A percentile compares a stretch with the other conserved stretches of the same genome.
Evolutionary conservation across 2,113 vertebrate species (phyloP).

Genomic region (Urocolius indicus): DNA sequence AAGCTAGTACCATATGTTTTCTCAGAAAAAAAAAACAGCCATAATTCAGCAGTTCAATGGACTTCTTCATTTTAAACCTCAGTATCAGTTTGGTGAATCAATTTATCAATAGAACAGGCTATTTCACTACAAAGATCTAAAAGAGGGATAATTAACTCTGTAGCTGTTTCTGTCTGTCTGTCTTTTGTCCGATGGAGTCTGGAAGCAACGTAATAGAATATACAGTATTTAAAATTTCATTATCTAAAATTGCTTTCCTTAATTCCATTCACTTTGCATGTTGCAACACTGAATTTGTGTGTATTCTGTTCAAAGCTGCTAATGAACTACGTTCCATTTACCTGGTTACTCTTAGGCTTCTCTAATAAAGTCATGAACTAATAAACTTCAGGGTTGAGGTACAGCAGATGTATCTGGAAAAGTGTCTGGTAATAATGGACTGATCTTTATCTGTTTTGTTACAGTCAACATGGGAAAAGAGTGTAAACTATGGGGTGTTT

Average conservation of each 20-base stretch:
- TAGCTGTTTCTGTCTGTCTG: constrained; percentile 54
- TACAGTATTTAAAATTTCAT: constrained; percentile 60
- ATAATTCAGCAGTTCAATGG: constrained; percentile 2
- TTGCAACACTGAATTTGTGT: constrained; percentile 42
- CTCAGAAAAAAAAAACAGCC: background rate
- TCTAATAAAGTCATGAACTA: constrained; percentile 53
- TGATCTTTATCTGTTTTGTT: constrained; percentile 23
- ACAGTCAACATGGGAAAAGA: background rate
- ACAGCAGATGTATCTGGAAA: constrained; percentile 56
- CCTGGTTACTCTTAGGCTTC: constrained; percentile 43
- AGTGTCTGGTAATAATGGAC: constrained; percentile 54
- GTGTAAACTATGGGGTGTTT: background rate
- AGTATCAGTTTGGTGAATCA: constrained; percentile 19
- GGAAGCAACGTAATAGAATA: constrained; percentile 62
- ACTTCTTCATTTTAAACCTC: background rate
- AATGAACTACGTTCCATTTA: constrained; percentile 57
- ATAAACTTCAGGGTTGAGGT: constrained; percentile 57
- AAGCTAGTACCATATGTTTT: background rate
- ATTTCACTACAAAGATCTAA: constrained; percentile 54
- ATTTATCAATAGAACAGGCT: constrained; percentile 44
- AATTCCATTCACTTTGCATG: constrained; percentile 65
- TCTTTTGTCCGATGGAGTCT: constrained; percentile 53
- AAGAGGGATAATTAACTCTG: constrained; percentile 66
- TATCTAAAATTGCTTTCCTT: constrained; percentile 62
- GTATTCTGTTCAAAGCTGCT: constrained; percentile 58